Evolutionary conservation across 2,888 invertebrate genomes (phyloP), one percentile per base, ranked within the genome.

Genomic region (Auanema freiburgensis): DNA sequence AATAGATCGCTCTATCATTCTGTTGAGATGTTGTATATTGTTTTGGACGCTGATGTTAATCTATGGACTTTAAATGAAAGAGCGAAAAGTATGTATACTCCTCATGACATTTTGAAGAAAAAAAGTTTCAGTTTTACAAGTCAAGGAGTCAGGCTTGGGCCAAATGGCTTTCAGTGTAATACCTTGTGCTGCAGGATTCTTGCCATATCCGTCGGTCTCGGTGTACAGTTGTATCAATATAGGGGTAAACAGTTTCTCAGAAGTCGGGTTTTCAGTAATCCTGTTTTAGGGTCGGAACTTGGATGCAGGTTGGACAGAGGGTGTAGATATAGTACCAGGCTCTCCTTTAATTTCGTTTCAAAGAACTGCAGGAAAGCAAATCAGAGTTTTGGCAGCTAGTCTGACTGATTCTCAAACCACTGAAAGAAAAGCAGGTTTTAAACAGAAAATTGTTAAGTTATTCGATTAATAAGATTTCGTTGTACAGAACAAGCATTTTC

Each of bases 141-240:
- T 83, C 16, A 83, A 83, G 52, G 83, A 81, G 50, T 78, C 73
- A 41, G 83, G 83, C 2, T 64, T 83, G n/a, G 83, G 80, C 8
- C 81, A 79, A 57, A 64, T 77, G 14, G 72, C 73, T 2, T 70
- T 83, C 53, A 67, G 73, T 11, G 73, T 83, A 8, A 69, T 78
- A 23, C 83, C 83, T 24, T 71, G 73, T 25, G 65, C 69, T 33
- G 72, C 80, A 40, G 83, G 83, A 18, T 79, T 72, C 64, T 66
- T 83, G 41, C 82, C 81, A 10, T 83, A 77, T 63, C 83, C 83
- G 3, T 67, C 67, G 1, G 74, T 83, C 12, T 70, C 71, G n/a
- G 65, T 82, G n/a, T 79, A 79, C 54, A 69, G 72, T 44, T 74
- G 73, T 46, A 56, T 59, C n/a, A 21, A 43, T 14, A 56, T 58